A percentile compares a stretch with the other conserved stretches of the same genome.
phyloP scores from a whole-genome alignment of 2,888 invertebrate species.

The Drosophila koepferae region DNA sequence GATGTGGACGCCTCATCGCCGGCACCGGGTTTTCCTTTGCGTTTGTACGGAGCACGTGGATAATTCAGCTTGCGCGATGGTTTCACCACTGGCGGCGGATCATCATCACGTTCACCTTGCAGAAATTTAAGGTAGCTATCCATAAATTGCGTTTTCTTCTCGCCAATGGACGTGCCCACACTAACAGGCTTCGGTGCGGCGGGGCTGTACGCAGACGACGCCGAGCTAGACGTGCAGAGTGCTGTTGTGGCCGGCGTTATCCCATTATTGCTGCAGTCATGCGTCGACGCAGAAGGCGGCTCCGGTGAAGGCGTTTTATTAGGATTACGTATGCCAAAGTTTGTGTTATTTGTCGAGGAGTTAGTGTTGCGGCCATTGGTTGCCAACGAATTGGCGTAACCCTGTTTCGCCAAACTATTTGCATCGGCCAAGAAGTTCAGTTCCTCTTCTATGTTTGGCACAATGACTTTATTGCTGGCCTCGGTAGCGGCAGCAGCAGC shows the following conservation, averaged over 20 bases:
- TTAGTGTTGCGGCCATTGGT: slow-evolving; percentile 70
- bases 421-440: slow-evolving; percentile 90
- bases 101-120: slow-evolving; percentile 91
- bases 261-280: slow-evolving; percentile 60
- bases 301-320: slow-evolving; percentile 87
- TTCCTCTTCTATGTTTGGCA: slow-evolving; percentile 95
- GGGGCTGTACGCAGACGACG: slow-evolving; percentile 55
- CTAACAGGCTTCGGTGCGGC: slow-evolving; percentile 79
- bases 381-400: slow-evolving; percentile 76
- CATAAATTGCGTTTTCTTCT: slow-evolving; percentile 90
- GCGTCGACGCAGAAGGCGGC: slow-evolving; percentile 78
- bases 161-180: slow-evolving; percentile 82
- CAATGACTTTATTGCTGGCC: slow-evolving; percentile 93
- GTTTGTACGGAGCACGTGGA: slow-evolving; percentile 76
- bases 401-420: slow-evolving; percentile 76
- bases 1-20: slow-evolving; percentile 70
- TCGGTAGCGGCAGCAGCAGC: slow-evolving; percentile 86
- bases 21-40: slow-evolving; percentile 61
- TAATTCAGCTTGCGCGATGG: slow-evolving; percentile 83
- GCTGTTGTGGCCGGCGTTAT: slow-evolving; percentile 36
- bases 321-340: slow-evolving; percentile 83
- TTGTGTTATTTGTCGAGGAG: slow-evolving; percentile 79
- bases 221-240: slow-evolving; percentile 30
- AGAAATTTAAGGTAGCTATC: slow-evolving; percentile 93
- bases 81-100: slow-evolving; percentile 89